These are phyloP conservation scores for Hypsopygia costalis DNA, from an alignment of 2,888 invertebrate genomes.

Conservation along the genomic window DNA sequence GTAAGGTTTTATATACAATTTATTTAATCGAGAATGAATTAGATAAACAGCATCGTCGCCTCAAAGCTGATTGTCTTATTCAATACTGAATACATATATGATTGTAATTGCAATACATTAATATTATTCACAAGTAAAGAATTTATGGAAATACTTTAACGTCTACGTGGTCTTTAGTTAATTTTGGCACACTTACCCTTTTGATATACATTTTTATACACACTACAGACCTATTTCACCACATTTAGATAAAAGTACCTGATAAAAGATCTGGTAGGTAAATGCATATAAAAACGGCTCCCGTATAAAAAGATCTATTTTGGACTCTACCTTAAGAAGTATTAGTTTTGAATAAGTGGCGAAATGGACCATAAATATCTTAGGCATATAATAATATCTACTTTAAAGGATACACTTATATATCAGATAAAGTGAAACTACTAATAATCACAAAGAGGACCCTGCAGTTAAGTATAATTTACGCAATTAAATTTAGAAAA, in stretches of 20 bases:
- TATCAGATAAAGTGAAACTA: constrained; percentile 5
- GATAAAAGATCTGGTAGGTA: not conserved
- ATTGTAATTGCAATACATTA: too few relatives aligned
- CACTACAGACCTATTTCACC: not conserved
- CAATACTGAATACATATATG: too few relatives aligned
- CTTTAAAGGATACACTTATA: constrained; percentile 11
- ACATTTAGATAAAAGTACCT: not conserved
- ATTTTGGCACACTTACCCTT: constrained; percentile 5
- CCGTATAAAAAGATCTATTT: not conserved
- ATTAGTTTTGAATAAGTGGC: not conserved
- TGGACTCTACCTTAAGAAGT: not conserved
- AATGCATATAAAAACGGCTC: not conserved
- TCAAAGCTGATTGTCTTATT: too few relatives aligned
- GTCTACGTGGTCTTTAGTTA: not conserved
- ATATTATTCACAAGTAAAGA: constrained; percentile 1
- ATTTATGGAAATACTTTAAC: not conserved
- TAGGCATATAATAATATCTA: constrained; percentile 10
- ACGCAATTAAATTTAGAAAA: constrained; percentile 15
- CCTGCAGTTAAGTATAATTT: constrained; percentile 22
- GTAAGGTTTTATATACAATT: too few relatives aligned
- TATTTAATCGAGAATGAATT: too few relatives aligned
- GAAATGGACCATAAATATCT: not conserved
- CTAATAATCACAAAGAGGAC: constrained; percentile 26
- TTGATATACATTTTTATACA: not conserved
- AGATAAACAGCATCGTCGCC: too few relatives aligned